phyloP scores from a whole-genome alignment of 1,140 invertebrate genomes.

The Drosophila albomicans region DNA sequence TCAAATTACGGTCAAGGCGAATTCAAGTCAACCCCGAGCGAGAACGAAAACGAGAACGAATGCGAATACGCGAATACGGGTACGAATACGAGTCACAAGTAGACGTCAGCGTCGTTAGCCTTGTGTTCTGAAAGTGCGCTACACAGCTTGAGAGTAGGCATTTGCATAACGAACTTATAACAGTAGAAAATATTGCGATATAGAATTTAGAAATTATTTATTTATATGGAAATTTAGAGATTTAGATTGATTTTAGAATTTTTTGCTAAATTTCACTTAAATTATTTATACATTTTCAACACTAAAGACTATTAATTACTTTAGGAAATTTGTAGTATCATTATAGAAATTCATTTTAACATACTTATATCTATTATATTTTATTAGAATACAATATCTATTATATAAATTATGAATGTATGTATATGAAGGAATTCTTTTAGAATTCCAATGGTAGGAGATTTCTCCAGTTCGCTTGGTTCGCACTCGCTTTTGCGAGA shows the following conservation, averaged over 20 bases:
- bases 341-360: too few relatives aligned
- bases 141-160: conserved; percentile 8
- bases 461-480: not conserved
- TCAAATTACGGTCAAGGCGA: conserved; percentile 80
- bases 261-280: too few relatives aligned
- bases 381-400: not conserved
- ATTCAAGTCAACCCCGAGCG: conserved; percentile 56
- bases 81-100: conserved; percentile 8
- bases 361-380: too few relatives aligned
- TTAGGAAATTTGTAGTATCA: too few relatives aligned
- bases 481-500: not conserved
- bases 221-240: too few relatives aligned
- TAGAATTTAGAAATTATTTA: not conserved
- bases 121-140: conserved; percentile 53
- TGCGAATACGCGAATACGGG: not conserved
- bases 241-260: too few relatives aligned
- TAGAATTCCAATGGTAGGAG: not conserved
- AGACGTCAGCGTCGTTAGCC: conserved; percentile 23
- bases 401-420: not conserved
- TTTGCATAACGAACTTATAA: not conserved
- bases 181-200: not conserved
- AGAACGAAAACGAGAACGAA: conserved; percentile 49
- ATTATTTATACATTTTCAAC: too few relatives aligned
- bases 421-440: not conserved
- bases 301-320: too few relatives aligned